Evolutionary conservation across 1,140 invertebrate genomes (phyloP).

Genomic region (Macrobrachium nipponense): DNA sequence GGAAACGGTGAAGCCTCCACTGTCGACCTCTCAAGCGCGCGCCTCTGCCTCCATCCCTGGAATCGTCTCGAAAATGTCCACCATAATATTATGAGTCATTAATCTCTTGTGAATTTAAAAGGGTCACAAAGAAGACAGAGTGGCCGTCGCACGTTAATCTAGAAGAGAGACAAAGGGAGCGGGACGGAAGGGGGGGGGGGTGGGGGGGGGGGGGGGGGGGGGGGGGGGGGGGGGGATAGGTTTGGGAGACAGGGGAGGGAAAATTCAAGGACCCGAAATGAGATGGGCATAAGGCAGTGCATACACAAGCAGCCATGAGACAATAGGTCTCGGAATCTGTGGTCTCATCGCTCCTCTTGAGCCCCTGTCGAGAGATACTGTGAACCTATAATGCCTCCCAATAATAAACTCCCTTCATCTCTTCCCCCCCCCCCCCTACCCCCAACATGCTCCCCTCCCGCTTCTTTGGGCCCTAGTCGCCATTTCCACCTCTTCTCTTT

Average conservation of each 20-base stretch:
- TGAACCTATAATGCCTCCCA: not conserved
- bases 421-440: not conserved
- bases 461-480: not conserved
- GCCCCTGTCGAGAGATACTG: not conserved
- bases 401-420: not conserved
- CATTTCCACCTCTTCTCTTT: not conserved
- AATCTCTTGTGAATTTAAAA: too few species aligned
- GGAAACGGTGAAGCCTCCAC: too few species aligned
- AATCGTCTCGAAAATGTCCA: too few species aligned
- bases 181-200: not conserved
- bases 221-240: not conserved
- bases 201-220: not conserved
- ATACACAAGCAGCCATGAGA: slow-evolving; percentile 29
- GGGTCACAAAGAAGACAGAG: too few species aligned
- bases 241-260: not conserved
- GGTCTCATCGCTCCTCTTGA: slow-evolving; percentile 8
- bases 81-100: too few species aligned
- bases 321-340: slow-evolving; percentile 26
- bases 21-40: too few species aligned
- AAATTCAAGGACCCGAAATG: not conserved
- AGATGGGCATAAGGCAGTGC: not conserved
- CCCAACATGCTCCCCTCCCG: not conserved
- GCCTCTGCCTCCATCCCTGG: too few species aligned
- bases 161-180: not conserved
- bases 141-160: not conserved